These are phyloP conservation scores for Phrynocephalus guinanensis DNA, from an alignment of 2,797 vertebrate species.

Conservation along the genomic window DNA sequence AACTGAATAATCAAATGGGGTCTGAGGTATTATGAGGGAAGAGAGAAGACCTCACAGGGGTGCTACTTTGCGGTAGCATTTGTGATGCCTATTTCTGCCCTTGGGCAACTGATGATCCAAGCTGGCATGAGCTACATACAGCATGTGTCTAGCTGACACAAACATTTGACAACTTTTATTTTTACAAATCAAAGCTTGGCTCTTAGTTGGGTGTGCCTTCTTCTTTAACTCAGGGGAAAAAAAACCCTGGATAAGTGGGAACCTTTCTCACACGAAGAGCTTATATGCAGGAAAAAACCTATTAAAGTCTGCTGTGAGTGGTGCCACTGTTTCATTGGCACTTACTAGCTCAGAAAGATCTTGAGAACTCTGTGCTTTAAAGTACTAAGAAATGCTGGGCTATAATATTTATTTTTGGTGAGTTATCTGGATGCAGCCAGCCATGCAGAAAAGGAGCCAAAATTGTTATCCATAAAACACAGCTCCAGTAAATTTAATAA, in stretches of 20 bases:
- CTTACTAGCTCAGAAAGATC: background rate
- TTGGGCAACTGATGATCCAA: background rate
- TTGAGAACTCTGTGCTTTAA: background rate
- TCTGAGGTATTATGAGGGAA: no score
- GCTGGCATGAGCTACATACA: background rate
- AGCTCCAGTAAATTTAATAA: background rate
- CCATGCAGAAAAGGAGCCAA: background rate
- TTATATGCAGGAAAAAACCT: no score
- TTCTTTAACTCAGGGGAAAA: background rate
- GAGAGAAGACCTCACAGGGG: background rate
- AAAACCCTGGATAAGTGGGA: background rate
- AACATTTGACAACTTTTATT: background rate
- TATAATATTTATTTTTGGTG: background rate
- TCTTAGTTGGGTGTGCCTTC: background rate
- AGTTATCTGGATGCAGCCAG: conserved; percentile 1
- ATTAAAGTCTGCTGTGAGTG: background rate
- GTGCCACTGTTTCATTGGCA: background rate
- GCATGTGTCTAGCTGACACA: background rate
- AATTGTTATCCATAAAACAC: background rate
- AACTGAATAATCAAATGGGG: no score
- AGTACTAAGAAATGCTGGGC: background rate
- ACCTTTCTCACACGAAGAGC: no score
- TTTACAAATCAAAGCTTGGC: background rate
- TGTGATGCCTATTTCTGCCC: background rate
- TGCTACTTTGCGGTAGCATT: background rate